Evolutionary conservation across 1,140 invertebrate species (phyloP).

Genomic region (Drosophila repletoides): DNA sequence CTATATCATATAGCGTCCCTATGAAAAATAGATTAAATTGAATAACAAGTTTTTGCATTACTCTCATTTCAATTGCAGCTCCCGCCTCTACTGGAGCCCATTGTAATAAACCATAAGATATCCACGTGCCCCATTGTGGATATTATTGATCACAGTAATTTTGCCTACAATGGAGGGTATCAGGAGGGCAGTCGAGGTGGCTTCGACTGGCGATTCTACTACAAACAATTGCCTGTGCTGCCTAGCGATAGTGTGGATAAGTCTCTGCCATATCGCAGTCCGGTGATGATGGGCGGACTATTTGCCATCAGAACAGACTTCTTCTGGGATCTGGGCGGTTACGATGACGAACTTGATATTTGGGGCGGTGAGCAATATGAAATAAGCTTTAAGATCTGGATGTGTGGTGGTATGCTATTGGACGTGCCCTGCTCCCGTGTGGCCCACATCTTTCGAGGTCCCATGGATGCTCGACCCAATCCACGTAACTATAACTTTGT

Average conservation of each 20-base stretch:
- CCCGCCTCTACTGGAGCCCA: slow-evolving; percentile 89
- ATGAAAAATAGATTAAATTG: too few species aligned
- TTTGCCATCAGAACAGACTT: slow-evolving; percentile 95
- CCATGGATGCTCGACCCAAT: slow-evolving; percentile 92
- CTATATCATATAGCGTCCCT: too few species aligned
- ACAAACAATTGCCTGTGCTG: slow-evolving; percentile 90
- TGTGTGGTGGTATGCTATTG: slow-evolving; percentile 94
- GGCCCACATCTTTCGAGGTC: slow-evolving; percentile 89
- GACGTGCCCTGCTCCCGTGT: slow-evolving; percentile 96
- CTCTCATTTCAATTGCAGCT: slow-evolving; percentile 71
- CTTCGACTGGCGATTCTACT: slow-evolving; percentile 94
- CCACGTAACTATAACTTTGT: slow-evolving; percentile 85
- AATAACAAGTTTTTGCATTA: too few species aligned
- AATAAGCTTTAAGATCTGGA: slow-evolving; percentile 97
- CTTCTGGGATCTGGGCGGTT: slow-evolving; percentile 98
- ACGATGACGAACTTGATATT: slow-evolving; percentile 94
- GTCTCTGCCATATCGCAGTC: slow-evolving; percentile 90
- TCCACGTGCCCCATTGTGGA: slow-evolving; percentile 94
- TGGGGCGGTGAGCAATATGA: slow-evolving; percentile 99
- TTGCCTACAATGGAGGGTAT: slow-evolving; percentile 88
- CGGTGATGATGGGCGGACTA: slow-evolving; percentile 98
- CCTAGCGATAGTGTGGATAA: slow-evolving; percentile 88
- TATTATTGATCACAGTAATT: slow-evolving; percentile 90
- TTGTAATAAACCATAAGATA: slow-evolving; percentile 87
- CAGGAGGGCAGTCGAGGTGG: slow-evolving; percentile 91